phyloP scores from a whole-genome alignment of 2,113 vertebrate species.

The Rhinoderma darwinii region DNA sequence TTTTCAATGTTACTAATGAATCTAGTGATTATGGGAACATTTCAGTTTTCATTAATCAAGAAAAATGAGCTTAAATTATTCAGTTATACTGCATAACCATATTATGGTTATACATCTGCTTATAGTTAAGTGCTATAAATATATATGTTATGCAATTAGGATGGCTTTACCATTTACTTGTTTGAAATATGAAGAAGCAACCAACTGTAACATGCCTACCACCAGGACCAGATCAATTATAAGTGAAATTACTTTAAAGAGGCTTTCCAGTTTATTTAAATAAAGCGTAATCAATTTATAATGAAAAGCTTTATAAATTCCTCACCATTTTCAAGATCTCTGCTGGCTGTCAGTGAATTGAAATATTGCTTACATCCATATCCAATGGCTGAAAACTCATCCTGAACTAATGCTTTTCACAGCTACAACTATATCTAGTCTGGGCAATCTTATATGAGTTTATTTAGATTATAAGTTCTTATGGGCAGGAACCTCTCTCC shows the following conservation, averaged over 20 bases:
- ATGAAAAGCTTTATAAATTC: no score
- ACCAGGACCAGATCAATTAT: background rate
- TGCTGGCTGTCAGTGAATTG: no score
- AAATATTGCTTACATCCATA: no score
- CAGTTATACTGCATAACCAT: constrained; percentile 50
- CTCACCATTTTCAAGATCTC: no score
- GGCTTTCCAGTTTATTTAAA: background rate
- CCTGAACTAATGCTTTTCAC: no score
- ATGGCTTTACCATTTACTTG: constrained; percentile 36
- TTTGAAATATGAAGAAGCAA: background rate
- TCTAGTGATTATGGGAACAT: constrained; percentile 56
- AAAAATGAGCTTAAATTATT: constrained; percentile 55
- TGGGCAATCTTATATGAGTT: no score
- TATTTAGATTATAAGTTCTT: no score
- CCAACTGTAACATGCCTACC: background rate
- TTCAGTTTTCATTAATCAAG: constrained; percentile 58
- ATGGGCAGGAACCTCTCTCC: no score
- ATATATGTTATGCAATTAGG: constrained; percentile 41
- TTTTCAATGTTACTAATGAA: constrained; percentile 60
- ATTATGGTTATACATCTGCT: constrained; percentile 54
- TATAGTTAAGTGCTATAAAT: constrained; percentile 43
- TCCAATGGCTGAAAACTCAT: no score
- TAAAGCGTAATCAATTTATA: no score
- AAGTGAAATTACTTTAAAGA: background rate
- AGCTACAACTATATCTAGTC: no score